Evolutionary conservation across 2,797 vertebrate species (phyloP), one percentile per base, ranked within the genome.

Genomic region (Sebastes steindachneri): DNA sequence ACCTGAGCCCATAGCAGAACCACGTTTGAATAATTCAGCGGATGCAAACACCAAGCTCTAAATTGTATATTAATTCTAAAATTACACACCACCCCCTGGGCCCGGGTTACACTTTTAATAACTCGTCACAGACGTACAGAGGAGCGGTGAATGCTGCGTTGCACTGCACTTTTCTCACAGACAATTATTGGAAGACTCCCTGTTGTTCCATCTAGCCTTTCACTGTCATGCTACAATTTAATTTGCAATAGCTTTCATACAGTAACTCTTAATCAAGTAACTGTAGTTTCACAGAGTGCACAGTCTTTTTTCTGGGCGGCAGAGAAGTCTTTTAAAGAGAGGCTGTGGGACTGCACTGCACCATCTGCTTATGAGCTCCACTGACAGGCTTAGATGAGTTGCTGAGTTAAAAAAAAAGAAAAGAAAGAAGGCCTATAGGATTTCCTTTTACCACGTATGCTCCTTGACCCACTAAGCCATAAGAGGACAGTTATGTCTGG

Each of bases 11-110:
- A 81, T 74, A 86, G 81, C 82, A 82, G 73, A 80, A 73, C 86
- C 81, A 73, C 84, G 79, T 94, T 89, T 93, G 86, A 94, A 95
- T 94, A 93, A 95, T 95, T 95, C 87, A 94, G 71, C 76, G 69
- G 86, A 82, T 85, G 92, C 86, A 93, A 93, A 94, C 89, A 90
- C 86, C 73, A 26, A 86, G 84, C 85, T 91, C 88, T 93, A 95
- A 95, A 95, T 91, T 94, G 92, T 93, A 92, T 93, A 94, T 95
- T 95, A 93, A 96, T 95, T 94, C 87, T 92, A 89, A 91, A 95
- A 94, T 94, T 85, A 91, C 86, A 90, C 83, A 77, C 77, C 85
- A 75, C 86, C 93, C 86, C 85, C 70, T 74, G 88, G 90, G 89
- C 86, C 73, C 28, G 29, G 75, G 86, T 80, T 92, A 69, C 92